Conservation (phyloP, 2,797 vertebrate species). For the Pangasius djambal region DNA sequence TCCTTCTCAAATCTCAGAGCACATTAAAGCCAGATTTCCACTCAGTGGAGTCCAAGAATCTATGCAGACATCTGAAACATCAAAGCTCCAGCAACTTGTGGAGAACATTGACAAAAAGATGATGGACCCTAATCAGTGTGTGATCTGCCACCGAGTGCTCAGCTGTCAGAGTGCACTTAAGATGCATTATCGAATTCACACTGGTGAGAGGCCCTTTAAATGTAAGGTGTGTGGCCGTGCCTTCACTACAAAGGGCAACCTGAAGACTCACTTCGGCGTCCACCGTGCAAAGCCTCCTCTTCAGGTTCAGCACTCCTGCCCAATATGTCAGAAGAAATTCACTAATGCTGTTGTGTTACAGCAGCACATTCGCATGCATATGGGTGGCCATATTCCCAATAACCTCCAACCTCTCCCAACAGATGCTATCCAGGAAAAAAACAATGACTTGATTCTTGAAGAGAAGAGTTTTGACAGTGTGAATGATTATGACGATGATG, state of each 20-base stretch:
- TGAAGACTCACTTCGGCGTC: constrained; percentile 95
- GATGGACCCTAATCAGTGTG: constrained; percentile 90
- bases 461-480: constrained; percentile 83
- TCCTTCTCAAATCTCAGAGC: constrained; percentile 77
- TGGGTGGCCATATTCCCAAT: constrained; percentile 92
- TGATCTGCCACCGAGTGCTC: constrained; percentile 93
- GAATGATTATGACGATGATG: constrained; percentile 84
- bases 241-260: constrained; percentile 98
- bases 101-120: constrained; percentile 98
- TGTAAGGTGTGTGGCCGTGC: constrained; percentile 96
- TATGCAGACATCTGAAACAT: constrained; percentile 93
- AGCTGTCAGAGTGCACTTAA: constrained; percentile 97
- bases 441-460: constrained; percentile 75
- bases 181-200: constrained; percentile 98
- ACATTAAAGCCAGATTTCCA: constrained; percentile 81
- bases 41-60: constrained; percentile 83
- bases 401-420: constrained; percentile 71
- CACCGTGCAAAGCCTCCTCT: constrained; percentile 91
- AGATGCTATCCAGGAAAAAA: constrained; percentile 82
- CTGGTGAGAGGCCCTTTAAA: constrained; percentile 95
- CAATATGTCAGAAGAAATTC: constrained; percentile 98
- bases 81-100: constrained; percentile 95
- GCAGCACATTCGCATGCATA: constrained; percentile 98
- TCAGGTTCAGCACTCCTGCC: constrained; percentile 93
- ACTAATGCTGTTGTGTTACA: constrained; percentile 95